phyloP scores from a whole-genome alignment of 2,888 invertebrate genomes.

The Drosophila histrio region DNA sequence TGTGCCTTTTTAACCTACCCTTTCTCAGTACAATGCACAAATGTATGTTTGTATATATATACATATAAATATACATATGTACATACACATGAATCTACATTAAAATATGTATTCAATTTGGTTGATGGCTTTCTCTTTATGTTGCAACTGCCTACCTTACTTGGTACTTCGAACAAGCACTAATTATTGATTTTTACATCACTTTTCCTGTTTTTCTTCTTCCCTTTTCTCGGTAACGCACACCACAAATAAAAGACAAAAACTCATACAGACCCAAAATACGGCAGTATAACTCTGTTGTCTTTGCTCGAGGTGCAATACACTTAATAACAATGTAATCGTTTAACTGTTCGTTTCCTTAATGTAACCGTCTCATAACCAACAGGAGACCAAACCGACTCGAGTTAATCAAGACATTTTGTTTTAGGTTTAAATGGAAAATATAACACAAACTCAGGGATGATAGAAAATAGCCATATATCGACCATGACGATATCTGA shows the following conservation, averaged over 20 bases:
- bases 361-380: conserved; percentile 1
- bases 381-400: conserved; percentile 16
- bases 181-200: conserved; percentile 71
- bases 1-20: background rate
- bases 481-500: too few relatives aligned
- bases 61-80: background rate
- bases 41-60: background rate
- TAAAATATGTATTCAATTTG: background rate
- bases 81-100: background rate
- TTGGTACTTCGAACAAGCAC: conserved; percentile 38
- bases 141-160: conserved; percentile 54
- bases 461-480: background rate
- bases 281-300: conserved; percentile 3
- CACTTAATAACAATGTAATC: background rate
- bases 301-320: conserved; percentile 2
- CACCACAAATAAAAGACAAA: conserved; percentile 22
- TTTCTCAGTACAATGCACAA: background rate
- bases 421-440: conserved; percentile 25
- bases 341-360: background rate
- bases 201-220: conserved; percentile 36
- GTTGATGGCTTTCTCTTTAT: background rate
- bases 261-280: conserved; percentile 22
- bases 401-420: conserved; percentile 29
- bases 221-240: conserved; percentile 21
- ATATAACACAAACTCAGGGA: conserved; percentile 26